Percentiles rank a stretch among this genome's conserved stretches.
Conservation (phyloP, 2,797 vertebrate species). For the Ciconia nigra region DNA sequence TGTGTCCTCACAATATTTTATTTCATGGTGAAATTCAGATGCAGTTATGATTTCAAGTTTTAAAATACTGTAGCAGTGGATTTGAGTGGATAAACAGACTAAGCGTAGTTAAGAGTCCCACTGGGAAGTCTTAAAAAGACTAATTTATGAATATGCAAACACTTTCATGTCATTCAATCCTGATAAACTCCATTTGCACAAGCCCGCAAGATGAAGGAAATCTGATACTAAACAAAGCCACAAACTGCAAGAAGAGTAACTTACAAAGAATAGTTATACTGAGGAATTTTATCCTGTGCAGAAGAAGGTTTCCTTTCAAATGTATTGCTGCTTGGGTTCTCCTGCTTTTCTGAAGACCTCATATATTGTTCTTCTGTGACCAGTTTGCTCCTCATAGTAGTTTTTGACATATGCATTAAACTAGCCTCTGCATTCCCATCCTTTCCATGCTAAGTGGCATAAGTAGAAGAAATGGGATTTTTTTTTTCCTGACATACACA, state of each 20-base stretch:
- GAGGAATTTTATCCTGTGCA: neutral
- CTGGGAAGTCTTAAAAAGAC: slow-evolving; percentile 43
- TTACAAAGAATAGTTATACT: neutral
- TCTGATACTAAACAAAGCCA: slow-evolving; percentile 7
- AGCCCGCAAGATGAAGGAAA: slow-evolving; percentile 4
- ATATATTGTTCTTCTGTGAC: neutral
- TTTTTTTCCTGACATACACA: neutral
- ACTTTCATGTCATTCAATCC: slow-evolving; percentile 10
- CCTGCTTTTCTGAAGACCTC: neutral
- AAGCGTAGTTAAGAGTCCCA: slow-evolving; percentile 34
- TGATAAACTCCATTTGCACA: neutral
- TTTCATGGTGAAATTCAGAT: slow-evolving; percentile 55
- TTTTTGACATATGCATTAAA: neutral
- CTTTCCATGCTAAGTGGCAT: neutral
- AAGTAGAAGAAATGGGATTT: neutral
- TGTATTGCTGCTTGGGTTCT: neutral
- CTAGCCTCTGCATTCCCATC: neutral
- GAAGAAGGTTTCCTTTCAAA: neutral
- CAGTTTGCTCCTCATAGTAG: neutral
- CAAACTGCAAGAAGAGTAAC: neutral
- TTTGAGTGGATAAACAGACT: slow-evolving; percentile 49
- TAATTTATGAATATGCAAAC: slow-evolving; percentile 49
- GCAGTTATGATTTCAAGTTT: slow-evolving; percentile 22
- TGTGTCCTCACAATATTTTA: slow-evolving; percentile 44
- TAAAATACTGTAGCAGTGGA: slow-evolving; percentile 31